Evolutionary conservation across 30 jellyfish, hydroid and myxozoan genomes (phyloP), one percentile per base, ranked within the genome.

Genomic region (Mastigias papua): DNA sequence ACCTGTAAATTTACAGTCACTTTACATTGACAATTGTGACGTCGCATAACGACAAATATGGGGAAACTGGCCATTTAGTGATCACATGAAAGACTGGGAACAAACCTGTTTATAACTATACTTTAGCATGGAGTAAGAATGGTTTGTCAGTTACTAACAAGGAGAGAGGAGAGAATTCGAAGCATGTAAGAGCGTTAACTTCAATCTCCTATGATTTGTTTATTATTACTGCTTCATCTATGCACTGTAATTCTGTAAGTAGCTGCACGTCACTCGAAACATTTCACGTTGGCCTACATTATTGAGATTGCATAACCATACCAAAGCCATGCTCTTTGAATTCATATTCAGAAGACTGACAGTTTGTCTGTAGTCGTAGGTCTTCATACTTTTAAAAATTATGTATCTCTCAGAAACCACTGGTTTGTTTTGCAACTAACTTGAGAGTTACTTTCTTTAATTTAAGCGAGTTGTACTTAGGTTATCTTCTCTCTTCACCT

Each of bases 31-130:
- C 27, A 5, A 5, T 10, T 4, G 7, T 1, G 27, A 1, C 25
- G 23, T 23, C 7, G 23, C 25, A 10, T 8, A 5, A 51, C 10
- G 8, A 2, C 32, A 63, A 35, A 63, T 9, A 63, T 63, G 23
- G 1, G 74, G 74, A 63, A 23, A 63, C 74, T 63, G 74, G 10
- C 34, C 74, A 63, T 63, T 4, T 9, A 63, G n/a, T 63, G 74
- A 63, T 63, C 74, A 63, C 74, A 27, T 23, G 74, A 1, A 63
- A 63, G 74, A 23, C 74, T 63, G 74, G 74, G 35, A 23, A 23
- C 74, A 9, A 63, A n/a, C 67, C 54, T 3, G 54, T 37, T 57
- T 2, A 3, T 57, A 19, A 23, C 30, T 57, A 19, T 57, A 57
- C 23, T 5, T 57, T 19, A 22, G 23, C 69, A 19, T 57, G 30